Percentiles rank a stretch among this genome's conserved stretches.
Evolutionary conservation across 2,113 vertebrate genomes (phyloP).

Genomic region (Myxocyprinus asiaticus): DNA sequence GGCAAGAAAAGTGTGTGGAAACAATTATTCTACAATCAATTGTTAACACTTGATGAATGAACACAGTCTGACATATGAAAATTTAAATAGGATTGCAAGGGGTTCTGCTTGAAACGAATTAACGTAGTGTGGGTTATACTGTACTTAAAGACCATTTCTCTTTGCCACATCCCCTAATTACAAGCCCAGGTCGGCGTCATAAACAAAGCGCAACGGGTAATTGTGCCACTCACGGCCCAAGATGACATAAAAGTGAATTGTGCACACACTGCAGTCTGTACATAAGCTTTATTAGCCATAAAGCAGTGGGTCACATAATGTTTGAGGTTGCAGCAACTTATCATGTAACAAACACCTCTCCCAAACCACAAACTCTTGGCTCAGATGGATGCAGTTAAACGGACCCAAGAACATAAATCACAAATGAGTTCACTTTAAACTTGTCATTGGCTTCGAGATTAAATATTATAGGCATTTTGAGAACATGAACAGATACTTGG

Average conservation of each 20-base stretch:
- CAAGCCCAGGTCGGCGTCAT: slow-evolving; percentile 44
- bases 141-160: slow-evolving; percentile 30
- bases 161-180: slow-evolving; percentile 35
- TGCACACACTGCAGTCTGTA: slow-evolving; percentile 7
- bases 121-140: slow-evolving; percentile 8
- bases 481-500: too few relatives aligned
- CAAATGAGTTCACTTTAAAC: not conserved
- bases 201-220: slow-evolving; percentile 51
- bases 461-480: too few relatives aligned
- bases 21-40: slow-evolving; percentile 10
- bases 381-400: not conserved
- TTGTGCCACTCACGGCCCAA: slow-evolving; percentile 21
- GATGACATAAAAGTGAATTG: slow-evolving; percentile 43
- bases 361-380: not conserved
- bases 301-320: slow-evolving; percentile 6
- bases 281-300: slow-evolving; percentile 41
- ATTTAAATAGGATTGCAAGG: not conserved
- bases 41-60: slow-evolving; percentile 7
- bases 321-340: slow-evolving; percentile 17
- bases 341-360: not conserved
- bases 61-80: not conserved
- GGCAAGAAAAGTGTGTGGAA: not conserved
- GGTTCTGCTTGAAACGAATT: slow-evolving; percentile 16
- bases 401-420: not conserved
- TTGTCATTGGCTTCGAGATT: too few relatives aligned